phyloP scores from a whole-genome alignment of 2,113 vertebrate species.

The Dipodomys stephensi region DNA sequence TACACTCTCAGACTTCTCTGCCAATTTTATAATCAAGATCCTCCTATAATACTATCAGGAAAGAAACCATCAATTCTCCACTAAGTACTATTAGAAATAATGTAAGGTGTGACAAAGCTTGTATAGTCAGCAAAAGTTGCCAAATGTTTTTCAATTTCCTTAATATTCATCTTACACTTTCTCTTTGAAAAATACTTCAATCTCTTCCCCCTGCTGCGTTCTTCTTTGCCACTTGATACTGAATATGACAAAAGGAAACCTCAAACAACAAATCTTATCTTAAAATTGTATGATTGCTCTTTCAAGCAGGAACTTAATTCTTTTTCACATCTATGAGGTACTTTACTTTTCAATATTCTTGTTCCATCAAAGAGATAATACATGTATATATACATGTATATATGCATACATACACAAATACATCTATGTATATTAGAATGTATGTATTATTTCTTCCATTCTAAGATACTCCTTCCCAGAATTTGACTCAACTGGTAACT shows the following conservation, averaged over 20 bases:
- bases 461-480: too few relatives aligned
- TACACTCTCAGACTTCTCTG: rapidly evolving
- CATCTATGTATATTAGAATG: not conserved
- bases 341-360: not conserved
- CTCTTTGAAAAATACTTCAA: not conserved
- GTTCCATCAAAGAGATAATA: not conserved
- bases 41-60: not conserved
- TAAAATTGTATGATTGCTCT: not conserved
- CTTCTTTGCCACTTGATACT: not conserved
- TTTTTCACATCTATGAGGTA: not conserved
- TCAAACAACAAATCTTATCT: not conserved
- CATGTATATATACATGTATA: too few relatives aligned
- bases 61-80: not conserved
- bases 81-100: not conserved
- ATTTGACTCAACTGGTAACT: not conserved
- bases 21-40: not conserved
- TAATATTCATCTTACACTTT: not conserved
- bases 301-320: not conserved
- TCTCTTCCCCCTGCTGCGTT: rapidly evolving
- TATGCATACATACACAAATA: too few relatives aligned
- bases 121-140: not conserved
- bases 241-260: not conserved
- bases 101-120: not conserved
- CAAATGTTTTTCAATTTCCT: not conserved
- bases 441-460: not conserved